These are phyloP conservation scores for Poecilia latipinna DNA, from an alignment of 2,113 vertebrate species.

Conservation along the genomic window DNA sequence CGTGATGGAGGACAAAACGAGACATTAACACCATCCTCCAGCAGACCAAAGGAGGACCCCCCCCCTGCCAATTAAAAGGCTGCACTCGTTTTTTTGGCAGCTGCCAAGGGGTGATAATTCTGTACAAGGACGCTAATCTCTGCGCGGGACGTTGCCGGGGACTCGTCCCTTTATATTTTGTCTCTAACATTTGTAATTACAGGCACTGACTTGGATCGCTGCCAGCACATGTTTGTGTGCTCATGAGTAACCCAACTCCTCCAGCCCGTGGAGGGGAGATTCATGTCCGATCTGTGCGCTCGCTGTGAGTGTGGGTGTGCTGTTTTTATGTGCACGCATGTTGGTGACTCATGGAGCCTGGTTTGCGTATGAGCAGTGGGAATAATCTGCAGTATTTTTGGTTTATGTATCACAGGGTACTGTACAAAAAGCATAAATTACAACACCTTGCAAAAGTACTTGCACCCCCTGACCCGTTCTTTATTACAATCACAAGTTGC, in stretches of 20 bases:
- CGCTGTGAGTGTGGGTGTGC: slow-evolving; percentile 53
- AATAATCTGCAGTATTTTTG: slow-evolving; percentile 25
- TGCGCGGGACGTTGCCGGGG: slow-evolving; percentile 47
- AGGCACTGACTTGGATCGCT: slow-evolving; percentile 62
- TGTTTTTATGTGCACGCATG: slow-evolving; percentile 51
- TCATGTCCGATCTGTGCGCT: slow-evolving; percentile 70
- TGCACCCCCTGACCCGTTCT: background rate
- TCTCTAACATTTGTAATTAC: slow-evolving; percentile 77
- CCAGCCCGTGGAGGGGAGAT: slow-evolving; percentile 63
- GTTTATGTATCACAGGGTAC: slow-evolving; percentile 10
- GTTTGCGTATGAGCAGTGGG: slow-evolving; percentile 37
- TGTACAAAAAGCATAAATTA: background rate
- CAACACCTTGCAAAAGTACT: background rate
- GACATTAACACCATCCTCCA: slow-evolving; percentile 28
- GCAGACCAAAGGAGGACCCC: slow-evolving; percentile 42
- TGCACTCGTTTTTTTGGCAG: slow-evolving; percentile 32
- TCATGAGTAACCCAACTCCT: slow-evolving; percentile 76
- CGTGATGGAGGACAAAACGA: slow-evolving; percentile 29
- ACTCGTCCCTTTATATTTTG: slow-evolving; percentile 70
- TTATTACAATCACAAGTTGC: too few species aligned
- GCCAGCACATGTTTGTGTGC: slow-evolving; percentile 76
- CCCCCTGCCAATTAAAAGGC: slow-evolving; percentile 55
- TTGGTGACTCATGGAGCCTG: slow-evolving; percentile 59
- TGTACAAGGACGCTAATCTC: slow-evolving; percentile 70
- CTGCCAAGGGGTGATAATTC: slow-evolving; percentile 69